Evolutionary conservation across 2,888 invertebrate species (phyloP), one percentile per base, ranked within the genome.

Genomic region (Hydriomena furcata): DNA sequence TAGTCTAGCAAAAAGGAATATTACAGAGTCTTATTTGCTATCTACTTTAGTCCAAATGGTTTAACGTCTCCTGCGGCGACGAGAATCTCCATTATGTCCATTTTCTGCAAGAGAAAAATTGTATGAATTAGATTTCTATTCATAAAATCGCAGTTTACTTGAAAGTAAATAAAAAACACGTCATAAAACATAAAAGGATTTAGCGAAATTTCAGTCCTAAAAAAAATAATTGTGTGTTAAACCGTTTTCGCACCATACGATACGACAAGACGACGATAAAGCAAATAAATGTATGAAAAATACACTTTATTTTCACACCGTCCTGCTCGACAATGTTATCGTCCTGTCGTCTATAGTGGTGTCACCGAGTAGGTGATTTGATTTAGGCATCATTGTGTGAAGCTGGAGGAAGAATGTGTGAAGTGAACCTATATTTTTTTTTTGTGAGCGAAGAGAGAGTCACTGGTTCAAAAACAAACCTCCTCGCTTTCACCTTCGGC

Each of bases 401-500:
- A 28, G 34, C 46, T 27, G n/a, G 45, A 7, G 28, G 47, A 44
- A 25, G 38, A 59, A 52, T 54, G 48, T 53, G 54, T 63, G 60
- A n/a, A n/a, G n/a, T 17, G 17, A 58, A 36, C 30, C 41, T 36
- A 30, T 23, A 12, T 28, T 28, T n/a, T 34, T 76, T 8, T 34
- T 34, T 35, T 76, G 82, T 82, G 82, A 82, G 79, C 76, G 79
- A 73, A 52, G n/a, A 52, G 42, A 36, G 52, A 52, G 52, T 79
- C 84, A 83, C 86, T 84, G 86, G 87, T 83, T 84, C 80, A 79
- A 82, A 79, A 85, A 90, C 90, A 90, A 88, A 90, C 90, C 90
- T 90, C 90, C 65, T 71, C 73, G 60, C 70, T 75, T 84, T 88
- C 88, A 89, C 78, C 88, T 86, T 66, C 86, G 89, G 77, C 84